Base-by-base conservation (phyloP, 1,140 invertebrate genomes). In the Aphidius ervi region DNA sequence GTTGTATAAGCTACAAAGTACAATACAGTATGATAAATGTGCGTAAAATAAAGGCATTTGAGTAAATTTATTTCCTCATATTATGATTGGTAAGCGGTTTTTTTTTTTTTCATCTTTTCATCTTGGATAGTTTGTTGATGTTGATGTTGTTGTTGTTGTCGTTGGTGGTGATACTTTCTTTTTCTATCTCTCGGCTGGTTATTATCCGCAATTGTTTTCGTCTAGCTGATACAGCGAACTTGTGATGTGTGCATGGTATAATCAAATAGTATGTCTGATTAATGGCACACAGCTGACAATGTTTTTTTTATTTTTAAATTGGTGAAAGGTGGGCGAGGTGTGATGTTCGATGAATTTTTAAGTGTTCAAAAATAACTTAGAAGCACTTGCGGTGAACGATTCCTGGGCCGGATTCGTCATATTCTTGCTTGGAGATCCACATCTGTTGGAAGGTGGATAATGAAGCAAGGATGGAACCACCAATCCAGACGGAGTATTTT, bases 401-500 rank as follows among this genome's bases (percentile, higher is more conserved):
- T 7, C 58, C 89, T 72, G 92, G 92, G 72, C 93, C 93, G 76
- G 90, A 93, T 79, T 95, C 93, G 82, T 94, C 92, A 84, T 95
- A 95, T 75, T 94, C 92, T 82, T 93, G 89, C 82, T 94, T 94
- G 77, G 86, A 87, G 82, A 88, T 94, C 93, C 93, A 94, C 89
- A 92, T 92, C 83, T 88, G 87, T 74, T 90, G 88, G 87, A 90
- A 91, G 73, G 89, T 91, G 73, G 88, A 89, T 62, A 90, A 81
- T 48, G 91, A 93, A 64, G 91, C 91, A 67, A 93, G 79, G 83
- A 92, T 93, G 79, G 90, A 92, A 66, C 90, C 90, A 76, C 89
- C 88, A 85, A 93, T 93, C 91, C 91, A 93, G 77, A 93, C 91
- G 81, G 91, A 94, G 84, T 94, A 94, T 77, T 94, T 94, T 80